Conservation (phyloP, 1,140 invertebrate species). For the Lethocerus indicus region DNA sequence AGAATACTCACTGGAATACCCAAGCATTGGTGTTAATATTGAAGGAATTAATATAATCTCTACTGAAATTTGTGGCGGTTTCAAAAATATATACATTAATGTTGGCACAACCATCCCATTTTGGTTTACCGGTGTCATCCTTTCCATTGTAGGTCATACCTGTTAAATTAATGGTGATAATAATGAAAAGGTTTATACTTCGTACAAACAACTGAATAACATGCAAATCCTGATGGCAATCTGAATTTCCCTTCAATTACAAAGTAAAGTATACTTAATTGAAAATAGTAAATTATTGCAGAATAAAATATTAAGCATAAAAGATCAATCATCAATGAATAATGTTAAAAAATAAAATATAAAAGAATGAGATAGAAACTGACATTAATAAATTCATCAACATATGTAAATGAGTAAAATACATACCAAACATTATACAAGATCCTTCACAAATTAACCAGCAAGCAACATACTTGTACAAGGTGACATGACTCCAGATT, state of each 20-base stretch:
- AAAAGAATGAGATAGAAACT: too few relatives aligned
- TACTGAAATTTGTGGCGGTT: conserved; percentile 54
- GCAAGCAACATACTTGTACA: conserved; percentile 83
- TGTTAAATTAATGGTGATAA: conserved; percentile 11
- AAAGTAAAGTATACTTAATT: neutral
- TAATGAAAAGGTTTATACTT: neutral
- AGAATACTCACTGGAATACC: conserved; percentile 51
- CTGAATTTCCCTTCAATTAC: too few relatives aligned
- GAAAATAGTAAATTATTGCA: neutral
- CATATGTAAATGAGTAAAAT: conserved; percentile 8
- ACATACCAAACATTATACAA: conserved; percentile 41
- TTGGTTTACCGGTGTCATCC: conserved; percentile 34
- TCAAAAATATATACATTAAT: conserved; percentile 62
- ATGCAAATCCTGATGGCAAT: too few relatives aligned
- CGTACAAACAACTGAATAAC: neutral
- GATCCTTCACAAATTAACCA: conserved; percentile 81
- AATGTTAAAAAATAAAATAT: too few relatives aligned
- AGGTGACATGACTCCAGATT: conserved; percentile 64
- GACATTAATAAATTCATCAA: too few relatives aligned
- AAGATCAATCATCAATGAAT: neutral
- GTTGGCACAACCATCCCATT: conserved; percentile 79
- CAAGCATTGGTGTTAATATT: conserved; percentile 90
- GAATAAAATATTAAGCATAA: neutral
- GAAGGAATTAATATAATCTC: conserved; percentile 68
- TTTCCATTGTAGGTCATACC: conserved; percentile 70